Base-by-base conservation (phyloP, 2,797 vertebrate genomes). In the Cephalopachus bancanus region DNA sequence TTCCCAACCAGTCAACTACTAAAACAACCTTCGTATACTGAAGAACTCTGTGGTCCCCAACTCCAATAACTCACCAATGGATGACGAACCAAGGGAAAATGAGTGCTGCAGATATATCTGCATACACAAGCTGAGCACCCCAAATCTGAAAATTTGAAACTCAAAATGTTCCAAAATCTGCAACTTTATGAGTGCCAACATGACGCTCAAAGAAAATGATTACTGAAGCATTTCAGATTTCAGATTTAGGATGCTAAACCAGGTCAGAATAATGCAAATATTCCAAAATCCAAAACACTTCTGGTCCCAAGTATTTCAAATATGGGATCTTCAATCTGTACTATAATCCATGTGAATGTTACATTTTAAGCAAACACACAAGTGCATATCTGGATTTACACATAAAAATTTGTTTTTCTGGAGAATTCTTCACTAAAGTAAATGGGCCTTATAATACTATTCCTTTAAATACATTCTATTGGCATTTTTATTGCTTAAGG, bases 351-450 rank as follows among this genome's bases (percentile, higher is more conserved):
- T 2, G 6, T 7, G 57, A 94, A 92, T 84, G 37, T 17, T 8
- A 24, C 12, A 79, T 22, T 55, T 28, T 33, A 95, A 96, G 92
- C 59, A 94, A 95, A 95, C 6, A 51, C 67, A 71, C 67, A 33
- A 57, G 30, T 5, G n/a, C 17, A 20, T 17, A 83, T 62, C 14
- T 76, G 33, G 44, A 91, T 57, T 75, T 76, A 79, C 5, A 53
- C 9, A 10, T 57, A 89, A 67, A 92, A n/a, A 89, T 49, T 30
- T 86, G 81, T 55, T 95, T 84, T 95, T 87, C 57, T 91, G 55
- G 94, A 95, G n/a, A 53, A 86, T 20, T 86, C 24, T 24, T 93
- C 83, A 64, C 26, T 93, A 96, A 84, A 97, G 72, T 64, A 17
- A 97, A 93, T 16, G 60, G 14, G 7, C 26, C 80, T 72, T 33